Base-by-base conservation (phyloP, 1,140 invertebrate species). In the Spodoptera litura region DNA sequence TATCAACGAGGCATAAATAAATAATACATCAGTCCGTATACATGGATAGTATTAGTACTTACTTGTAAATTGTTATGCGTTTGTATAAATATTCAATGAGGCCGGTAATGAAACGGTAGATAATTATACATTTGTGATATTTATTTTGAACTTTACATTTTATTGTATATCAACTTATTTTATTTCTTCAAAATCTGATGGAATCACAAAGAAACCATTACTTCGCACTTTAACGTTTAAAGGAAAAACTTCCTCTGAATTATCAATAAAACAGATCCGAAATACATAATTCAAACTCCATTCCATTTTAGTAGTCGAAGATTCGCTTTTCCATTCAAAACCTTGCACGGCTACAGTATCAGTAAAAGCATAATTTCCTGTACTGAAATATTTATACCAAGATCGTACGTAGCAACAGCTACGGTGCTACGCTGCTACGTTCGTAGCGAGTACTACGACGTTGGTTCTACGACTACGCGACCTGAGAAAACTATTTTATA, bases 311-410 rank as follows among this genome's bases (percentile, higher is more conserved):
- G 85, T 68, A 81, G 78, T 78, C 78, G 85, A 83, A 88, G 51
- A 25, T 51, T 85, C 84, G 84, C 78, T 90, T 87, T 84, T 85
- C 87, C 83, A 92, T 93, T 89, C 85, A 88, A 90, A 88, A 52
- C 62, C 78, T 79, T 85, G 73, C 82, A 83, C 79, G 70, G 72
- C 77, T 78, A 85, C 83, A 81, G 81, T 92, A 92, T 91, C 88
- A 88, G 89, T 83, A 83, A 84, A 84, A 91, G 86, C 88, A 94
- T 94, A 94, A 94, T 94, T 93, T 92, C 91, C 92, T 88, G 87
- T 86, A 87, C 86, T 94, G 91, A 91, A 94, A 94, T 94, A 94
- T 94, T 94, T 94, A 94, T 94, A 91, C 81, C 85, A 77, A 53
- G 53, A 70, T 81, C 81, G 85, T 88, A 84, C 85, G 85, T 87